Evolutionary conservation across 1,140 invertebrate genomes (phyloP), one percentile per base, ranked within the genome.

Genomic region (Telenomus remus): DNA sequence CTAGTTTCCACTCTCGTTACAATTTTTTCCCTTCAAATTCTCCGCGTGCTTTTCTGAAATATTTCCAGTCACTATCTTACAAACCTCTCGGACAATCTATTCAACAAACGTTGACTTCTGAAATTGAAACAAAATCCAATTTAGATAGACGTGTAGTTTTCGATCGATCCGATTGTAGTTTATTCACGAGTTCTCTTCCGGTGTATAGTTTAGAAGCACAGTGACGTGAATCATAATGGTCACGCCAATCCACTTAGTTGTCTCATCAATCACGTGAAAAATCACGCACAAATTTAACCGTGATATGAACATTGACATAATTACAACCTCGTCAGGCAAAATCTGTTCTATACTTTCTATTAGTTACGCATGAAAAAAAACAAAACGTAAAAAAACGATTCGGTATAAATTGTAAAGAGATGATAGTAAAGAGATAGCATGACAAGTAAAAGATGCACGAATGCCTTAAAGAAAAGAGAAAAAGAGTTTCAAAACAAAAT

Each of bases 401-500:
- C 6, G 19, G 19, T 27, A 27, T 6, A 27, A 27, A 27, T 1
- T 27, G 19, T 27, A 27, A 27, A n/a, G n/a, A n/a, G n/a, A n/a
- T n/a, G n/a, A n/a, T n/a, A n/a, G n/a, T n/a, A n/a, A n/a, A n/a
- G n/a, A n/a, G n/a, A n/a, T n/a, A n/a, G n/a, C n/a, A n/a, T n/a
- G 19, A 27, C 19, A 27, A 27, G 19, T 27, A 27, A 13, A 44
- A 44, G 8, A 8, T 7, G 7, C 10, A 3, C 15, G 47, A 64
- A 55, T 55, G n/a, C n/a, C n/a, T n/a, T n/a, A n/a, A n/a, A n/a
- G n/a, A n/a, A n/a, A n/a, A n/a, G n/a, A n/a, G n/a, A n/a, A 57
- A 51, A 70, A 70, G 61, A 71, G 60, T 49, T 35, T n/a, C n/a
- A 37, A 47, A 27, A 63, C 47, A 57, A 33, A 63, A 71, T 46